phyloP scores from a whole-genome alignment of 2,113 vertebrate species.

The Ceyx melanurus region DNA sequence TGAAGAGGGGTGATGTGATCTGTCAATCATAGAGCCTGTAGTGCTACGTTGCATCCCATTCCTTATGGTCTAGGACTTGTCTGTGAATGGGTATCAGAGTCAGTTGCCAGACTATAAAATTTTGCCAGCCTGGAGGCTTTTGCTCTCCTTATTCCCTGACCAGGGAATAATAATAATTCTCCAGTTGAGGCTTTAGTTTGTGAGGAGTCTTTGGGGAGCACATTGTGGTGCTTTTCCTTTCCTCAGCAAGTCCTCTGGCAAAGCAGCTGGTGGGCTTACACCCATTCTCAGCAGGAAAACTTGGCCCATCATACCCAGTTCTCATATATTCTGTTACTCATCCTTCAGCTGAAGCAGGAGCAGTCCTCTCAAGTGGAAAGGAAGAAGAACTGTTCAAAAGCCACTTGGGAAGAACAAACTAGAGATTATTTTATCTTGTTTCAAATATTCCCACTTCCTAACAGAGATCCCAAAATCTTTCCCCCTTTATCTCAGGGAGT shows the following conservation, averaged over 20 bases:
- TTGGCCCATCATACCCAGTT: neutral
- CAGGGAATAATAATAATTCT: neutral
- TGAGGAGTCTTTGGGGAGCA: neutral
- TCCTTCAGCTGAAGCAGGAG: neutral
- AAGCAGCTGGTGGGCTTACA: neutral
- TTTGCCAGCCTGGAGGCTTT: neutral
- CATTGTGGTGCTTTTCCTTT: neutral
- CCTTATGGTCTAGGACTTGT: neutral
- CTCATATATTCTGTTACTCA: neutral
- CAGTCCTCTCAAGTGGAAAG: neutral
- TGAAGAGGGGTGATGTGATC: neutral
- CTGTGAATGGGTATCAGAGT: neutral
- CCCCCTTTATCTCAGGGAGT: neutral
- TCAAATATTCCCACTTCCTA: rapidly evolving
- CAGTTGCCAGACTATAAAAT: neutral
- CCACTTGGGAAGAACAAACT: neutral
- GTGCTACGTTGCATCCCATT: neutral
- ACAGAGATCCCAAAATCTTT: neutral
- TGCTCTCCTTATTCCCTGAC: neutral
- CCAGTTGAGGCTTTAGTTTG: neutral
- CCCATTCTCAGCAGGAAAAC: neutral
- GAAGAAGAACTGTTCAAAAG: neutral
- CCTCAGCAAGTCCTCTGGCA: neutral
- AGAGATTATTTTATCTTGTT: neutral
- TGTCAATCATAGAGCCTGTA: rapidly evolving